A percentile compares a stretch with the other conserved stretches of the same genome.
Evolutionary conservation across 2,888 invertebrate genomes (phyloP).

Genomic region (Hermodice carunculata): DNA sequence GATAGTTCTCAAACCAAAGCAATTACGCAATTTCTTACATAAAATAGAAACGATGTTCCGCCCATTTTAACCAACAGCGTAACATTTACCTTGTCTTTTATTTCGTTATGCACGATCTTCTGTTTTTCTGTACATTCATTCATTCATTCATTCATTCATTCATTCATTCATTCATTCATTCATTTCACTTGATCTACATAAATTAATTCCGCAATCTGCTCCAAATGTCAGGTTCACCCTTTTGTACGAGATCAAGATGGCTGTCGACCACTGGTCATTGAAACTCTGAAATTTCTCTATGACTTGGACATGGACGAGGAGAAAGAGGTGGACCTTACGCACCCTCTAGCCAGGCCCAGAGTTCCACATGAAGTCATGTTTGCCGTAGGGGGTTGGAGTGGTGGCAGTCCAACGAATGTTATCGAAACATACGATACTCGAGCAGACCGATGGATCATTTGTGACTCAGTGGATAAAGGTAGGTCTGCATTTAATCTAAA

Average conservation of each 20-base stretch:
- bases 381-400: constrained; percentile 74
- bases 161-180: neutral
- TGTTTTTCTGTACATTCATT: too few relatives aligned
- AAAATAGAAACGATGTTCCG: too few relatives aligned
- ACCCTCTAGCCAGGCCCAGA: constrained; percentile 79
- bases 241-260: constrained; percentile 87
- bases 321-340: constrained; percentile 74
- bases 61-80: too few relatives aligned
- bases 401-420: constrained; percentile 84
- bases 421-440: constrained; percentile 69
- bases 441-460: constrained; percentile 65
- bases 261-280: constrained; percentile 89
- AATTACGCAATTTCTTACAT: too few relatives aligned
- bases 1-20: too few relatives aligned
- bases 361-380: constrained; percentile 74
- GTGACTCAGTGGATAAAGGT: constrained; percentile 37
- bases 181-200: too few relatives aligned
- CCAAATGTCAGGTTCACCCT: constrained; percentile 79
- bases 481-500: too few relatives aligned
- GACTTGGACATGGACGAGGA: constrained; percentile 90
- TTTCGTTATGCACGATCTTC: too few relatives aligned
- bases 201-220: too few relatives aligned
- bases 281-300: constrained; percentile 91
- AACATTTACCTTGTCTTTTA: too few relatives aligned
- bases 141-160: too few relatives aligned